Percentiles rank a stretch among this genome's conserved stretches.
phyloP scores from a whole-genome alignment of 35 echinoderm and acorn worm species.

The Stichopus chloronotus region DNA sequence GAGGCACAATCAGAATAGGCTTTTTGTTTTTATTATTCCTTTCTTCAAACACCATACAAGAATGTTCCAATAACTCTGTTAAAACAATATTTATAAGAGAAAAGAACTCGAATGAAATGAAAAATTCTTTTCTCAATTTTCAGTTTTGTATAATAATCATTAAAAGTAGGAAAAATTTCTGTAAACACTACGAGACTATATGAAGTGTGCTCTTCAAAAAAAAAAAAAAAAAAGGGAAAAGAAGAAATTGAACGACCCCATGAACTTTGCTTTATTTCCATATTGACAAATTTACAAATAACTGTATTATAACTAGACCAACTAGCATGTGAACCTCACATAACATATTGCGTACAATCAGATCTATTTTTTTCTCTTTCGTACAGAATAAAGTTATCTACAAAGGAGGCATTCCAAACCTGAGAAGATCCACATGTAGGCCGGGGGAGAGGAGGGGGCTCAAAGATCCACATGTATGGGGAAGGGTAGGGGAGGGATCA shows the following conservation, averaged over 20 bases:
- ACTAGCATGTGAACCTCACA: slow-evolving; percentile 45
- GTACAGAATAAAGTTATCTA: slow-evolving; percentile 45
- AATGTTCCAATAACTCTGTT: slow-evolving; percentile 63
- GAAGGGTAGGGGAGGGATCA: background rate
- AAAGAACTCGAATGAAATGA: slow-evolving; percentile 56
- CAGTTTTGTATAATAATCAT: slow-evolving; percentile 39
- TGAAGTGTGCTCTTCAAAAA: slow-evolving; percentile 52
- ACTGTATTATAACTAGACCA: slow-evolving; percentile 48
- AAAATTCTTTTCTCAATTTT: slow-evolving; percentile 53
- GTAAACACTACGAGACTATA: slow-evolving; percentile 56
- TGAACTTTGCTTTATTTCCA: slow-evolving; percentile 33
- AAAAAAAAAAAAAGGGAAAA: slow-evolving; percentile 34
- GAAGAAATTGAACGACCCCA: slow-evolving; percentile 44
- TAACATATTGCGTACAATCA: slow-evolving; percentile 50
- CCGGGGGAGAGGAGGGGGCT: background rate
- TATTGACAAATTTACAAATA: slow-evolving; percentile 55
- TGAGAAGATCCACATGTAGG: slow-evolving; percentile 41
- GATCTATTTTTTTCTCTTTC: slow-evolving; percentile 21
- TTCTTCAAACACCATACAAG: slow-evolving; percentile 61
- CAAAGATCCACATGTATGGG: slow-evolving; percentile 17
- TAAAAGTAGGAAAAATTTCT: slow-evolving; percentile 53
- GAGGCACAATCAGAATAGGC: background rate
- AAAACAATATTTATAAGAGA: slow-evolving; percentile 66
- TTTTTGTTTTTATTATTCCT: slow-evolving; percentile 56
- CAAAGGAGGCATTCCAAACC: slow-evolving; percentile 50